Evolutionary conservation across 2,888 invertebrate genomes (phyloP), one percentile per base, ranked within the genome.

Genomic region (Enchytraeus crypticus): DNA sequence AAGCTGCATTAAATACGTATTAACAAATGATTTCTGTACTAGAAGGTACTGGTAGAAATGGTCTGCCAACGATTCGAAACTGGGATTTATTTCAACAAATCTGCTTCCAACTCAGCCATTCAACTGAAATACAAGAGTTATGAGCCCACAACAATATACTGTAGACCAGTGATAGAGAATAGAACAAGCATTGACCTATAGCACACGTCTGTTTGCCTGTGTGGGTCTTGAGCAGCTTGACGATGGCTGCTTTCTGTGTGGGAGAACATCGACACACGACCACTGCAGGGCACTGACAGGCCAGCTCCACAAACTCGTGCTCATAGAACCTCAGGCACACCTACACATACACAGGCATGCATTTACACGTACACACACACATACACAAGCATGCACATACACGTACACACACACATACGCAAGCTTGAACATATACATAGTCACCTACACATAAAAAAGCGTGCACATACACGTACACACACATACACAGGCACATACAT

Each of bases 181-280:
- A n/a, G n/a, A n/a, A n/a, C n/a, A n/a, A n/a, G n/a, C n/a, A n/a
- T n/a, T n/a, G 53, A 77, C 77, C 77, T 62, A 79, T 76, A 49
- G 79, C 75, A 69, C 77, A 75, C 33, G 76, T 77, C 43, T 73
- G 64, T 54, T 84, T 85, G 5, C 82, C 83, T 5, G 86, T 86
- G 70, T 86, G 85, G 33, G 75, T 72, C 71, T 85, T 84, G 60
- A 87, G 84, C n/a, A 87, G 80, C 58, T 83, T 82, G 26, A 86
- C 86, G 49, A 87, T 85, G 70, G 84, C 83, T 1, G 86, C 85
- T 74, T 87, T 87, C 74, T 87, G 86, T 2, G 87, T 87, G 0
- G 87, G 87, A 1, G 86, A 86, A 73, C 87, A 87, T 45, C 88
- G 82, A 71, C 88, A 88, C 64, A 87, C 87, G 3, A 88, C 86